These are phyloP conservation scores for Hyles euphorbiae DNA, from an alignment of 1,140 invertebrate genomes.

Conservation along the genomic window DNA sequence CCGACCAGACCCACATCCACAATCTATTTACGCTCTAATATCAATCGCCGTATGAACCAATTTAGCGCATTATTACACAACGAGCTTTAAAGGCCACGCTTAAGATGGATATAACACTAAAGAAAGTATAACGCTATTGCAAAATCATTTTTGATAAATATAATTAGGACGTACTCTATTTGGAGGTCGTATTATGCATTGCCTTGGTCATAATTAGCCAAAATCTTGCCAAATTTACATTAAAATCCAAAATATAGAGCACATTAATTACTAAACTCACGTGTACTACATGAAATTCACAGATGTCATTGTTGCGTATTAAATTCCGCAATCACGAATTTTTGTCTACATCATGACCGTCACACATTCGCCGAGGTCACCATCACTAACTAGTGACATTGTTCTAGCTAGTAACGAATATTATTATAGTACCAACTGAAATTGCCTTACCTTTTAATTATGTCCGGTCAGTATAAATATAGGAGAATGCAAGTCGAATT, in stretches of 20 bases:
- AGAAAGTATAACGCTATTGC: background rate
- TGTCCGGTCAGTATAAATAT: constrained; percentile 69
- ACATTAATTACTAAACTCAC: too few relatives aligned
- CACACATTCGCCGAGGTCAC: constrained; percentile 54
- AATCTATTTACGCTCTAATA: constrained; percentile 3
- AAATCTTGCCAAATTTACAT: constrained; percentile 3
- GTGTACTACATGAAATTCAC: background rate
- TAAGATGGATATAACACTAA: background rate
- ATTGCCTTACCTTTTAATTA: constrained; percentile 66
- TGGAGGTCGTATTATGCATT: background rate
- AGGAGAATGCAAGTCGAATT: constrained; percentile 39
- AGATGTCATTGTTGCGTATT: constrained; percentile 45
- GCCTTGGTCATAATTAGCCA: background rate
- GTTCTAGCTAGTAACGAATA: constrained; percentile 48
- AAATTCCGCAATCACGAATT: constrained; percentile 59
- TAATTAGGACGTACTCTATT: background rate
- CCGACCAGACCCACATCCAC: background rate
- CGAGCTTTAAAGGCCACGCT: constrained; percentile 3
- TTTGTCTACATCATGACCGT: constrained; percentile 56
- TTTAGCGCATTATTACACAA: constrained; percentile 6
- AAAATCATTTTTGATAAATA: background rate
- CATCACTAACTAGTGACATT: constrained; percentile 67
- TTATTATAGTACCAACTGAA: constrained; percentile 55
- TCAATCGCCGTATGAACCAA: constrained; percentile 1
- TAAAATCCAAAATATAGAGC: constrained; percentile 1